Conservation (phyloP, 2,888 invertebrate genomes). For the Eutolmus rufibarbis region DNA sequence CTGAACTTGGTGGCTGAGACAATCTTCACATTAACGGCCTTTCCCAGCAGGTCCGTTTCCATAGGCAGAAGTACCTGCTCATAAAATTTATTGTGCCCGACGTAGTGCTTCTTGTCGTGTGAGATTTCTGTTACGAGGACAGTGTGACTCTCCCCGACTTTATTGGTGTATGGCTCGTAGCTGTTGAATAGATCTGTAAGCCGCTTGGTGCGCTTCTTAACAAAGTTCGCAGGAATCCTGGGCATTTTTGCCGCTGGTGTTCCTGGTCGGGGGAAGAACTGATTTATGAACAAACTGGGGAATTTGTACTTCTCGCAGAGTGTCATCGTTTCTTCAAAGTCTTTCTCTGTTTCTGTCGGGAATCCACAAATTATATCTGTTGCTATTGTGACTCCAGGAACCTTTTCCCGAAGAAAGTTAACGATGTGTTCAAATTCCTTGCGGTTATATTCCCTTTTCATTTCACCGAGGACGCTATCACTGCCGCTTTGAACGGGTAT, state of each 20-base stretch:
- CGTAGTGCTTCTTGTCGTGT: conserved; percentile 87
- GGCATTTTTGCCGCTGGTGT: conserved; percentile 93
- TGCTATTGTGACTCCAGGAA: conserved; percentile 90
- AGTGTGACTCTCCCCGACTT: conserved; percentile 67
- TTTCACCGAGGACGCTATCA: conserved; percentile 89
- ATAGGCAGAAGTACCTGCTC: conserved; percentile 91
- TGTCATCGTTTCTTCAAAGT: conserved; percentile 87
- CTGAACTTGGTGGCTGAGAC: conserved; percentile 75
- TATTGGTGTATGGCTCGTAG: conserved; percentile 82
- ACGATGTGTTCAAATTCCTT: conserved; percentile 90
- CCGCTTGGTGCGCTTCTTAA: conserved; percentile 87
- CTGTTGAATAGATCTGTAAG: conserved; percentile 89
- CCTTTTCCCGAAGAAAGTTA: conserved; percentile 80
- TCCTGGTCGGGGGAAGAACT: conserved; percentile 95
- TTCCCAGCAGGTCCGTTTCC: conserved; percentile 79
- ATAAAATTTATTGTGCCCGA: conserved; percentile 94
- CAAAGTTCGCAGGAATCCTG: conserved; percentile 83
- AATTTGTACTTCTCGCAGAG: conserved; percentile 88
- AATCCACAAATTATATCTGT: conserved; percentile 99
- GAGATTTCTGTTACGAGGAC: conserved; percentile 94
- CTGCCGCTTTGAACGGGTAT: conserved; percentile 99
- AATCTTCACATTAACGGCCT: conserved; percentile 80
- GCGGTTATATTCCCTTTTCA: conserved; percentile 95
- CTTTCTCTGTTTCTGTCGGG: conserved; percentile 90
- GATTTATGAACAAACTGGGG: conserved; percentile 95